Base-by-base conservation (phyloP, 1,140 invertebrate genomes). In the Heterodera schachtii region DNA sequence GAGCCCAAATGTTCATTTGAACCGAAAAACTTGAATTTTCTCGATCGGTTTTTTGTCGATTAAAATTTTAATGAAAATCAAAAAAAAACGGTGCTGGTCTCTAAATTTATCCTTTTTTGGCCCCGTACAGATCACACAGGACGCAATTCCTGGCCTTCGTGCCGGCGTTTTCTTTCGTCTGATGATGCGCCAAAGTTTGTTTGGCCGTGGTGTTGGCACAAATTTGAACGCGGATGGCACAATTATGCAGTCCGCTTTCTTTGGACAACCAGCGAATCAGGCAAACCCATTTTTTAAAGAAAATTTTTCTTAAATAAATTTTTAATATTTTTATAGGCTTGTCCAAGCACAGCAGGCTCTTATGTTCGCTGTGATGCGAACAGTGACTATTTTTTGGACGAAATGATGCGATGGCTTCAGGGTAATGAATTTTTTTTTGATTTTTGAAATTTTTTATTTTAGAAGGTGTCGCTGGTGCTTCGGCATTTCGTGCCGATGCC, bases 341-440 rank as follows among this genome's bases (percentile, higher is more conserved):
- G 88, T 82, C 88, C 85, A 5, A 84, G 85, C 64, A 86, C 87
- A 3, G 85, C 87, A 8, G 88, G 86, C 71, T 82, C 76, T 44
- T 89, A 89, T 73, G 89, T 89, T 11, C 52, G 87, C 13, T 89
- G 88, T 82, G 89, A 89, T 81, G 83, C 84, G 41, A 81, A 86
- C 44, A 75, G 83, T 44, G 88, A 89, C 71, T 87, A 87, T 66
- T 89, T 90, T 78, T 73, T 89, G 11, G 88, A 89, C 76, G 87
- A 87, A 79, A 90, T 89, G 88, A 89, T 89, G 85, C 67, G 88
- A 66, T 89, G 86, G 87, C 81, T 89, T 49, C 89, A 88, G 81
- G 73, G 70, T 84, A 21, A 84, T 52, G 2, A 13, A 31, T 31
- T 0, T 31, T 31, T 31, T 52, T 52, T 52, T 52, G 0, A 52